phyloP scores from a whole-genome alignment of 2,113 vertebrate species.

The Gila orcuttii region DNA sequence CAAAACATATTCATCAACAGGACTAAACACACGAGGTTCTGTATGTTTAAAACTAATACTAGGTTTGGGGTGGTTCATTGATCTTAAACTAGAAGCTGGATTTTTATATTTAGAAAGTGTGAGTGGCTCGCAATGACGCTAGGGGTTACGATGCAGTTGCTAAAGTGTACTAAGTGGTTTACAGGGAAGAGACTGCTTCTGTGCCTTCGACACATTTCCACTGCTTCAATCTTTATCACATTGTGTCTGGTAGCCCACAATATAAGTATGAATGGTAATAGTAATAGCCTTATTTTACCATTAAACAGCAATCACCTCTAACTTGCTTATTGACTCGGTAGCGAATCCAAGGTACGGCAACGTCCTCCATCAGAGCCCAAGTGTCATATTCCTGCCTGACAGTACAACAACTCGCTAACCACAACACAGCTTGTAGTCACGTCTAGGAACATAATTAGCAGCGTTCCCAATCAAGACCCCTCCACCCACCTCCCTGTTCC shows the following conservation, averaged over 20 bases:
- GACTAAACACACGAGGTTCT: background rate
- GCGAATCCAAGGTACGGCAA: background rate
- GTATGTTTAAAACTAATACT: background rate
- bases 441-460: slow-evolving; percentile 73
- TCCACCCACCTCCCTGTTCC: slow-evolving; percentile 57
- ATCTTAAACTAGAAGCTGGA: background rate
- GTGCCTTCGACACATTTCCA: no score
- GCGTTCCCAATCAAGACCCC: slow-evolving; percentile 68
- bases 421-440: slow-evolving; percentile 49
- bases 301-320: background rate
- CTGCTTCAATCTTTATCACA: background rate
- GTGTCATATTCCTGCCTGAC: slow-evolving; percentile 30
- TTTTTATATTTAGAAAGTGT: background rate
- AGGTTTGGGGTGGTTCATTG: background rate
- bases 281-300: background rate
- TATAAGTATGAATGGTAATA: background rate
- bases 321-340: background rate
- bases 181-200: no score
- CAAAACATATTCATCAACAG: background rate
- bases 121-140: background rate
- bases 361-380: background rate
- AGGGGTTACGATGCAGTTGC: background rate
- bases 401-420: slow-evolving; percentile 22
- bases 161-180: no score
- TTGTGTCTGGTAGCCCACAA: background rate